These are phyloP conservation scores for Anodontia alba DNA, from an alignment of 2,888 invertebrate genomes.

Conservation along the genomic window DNA sequence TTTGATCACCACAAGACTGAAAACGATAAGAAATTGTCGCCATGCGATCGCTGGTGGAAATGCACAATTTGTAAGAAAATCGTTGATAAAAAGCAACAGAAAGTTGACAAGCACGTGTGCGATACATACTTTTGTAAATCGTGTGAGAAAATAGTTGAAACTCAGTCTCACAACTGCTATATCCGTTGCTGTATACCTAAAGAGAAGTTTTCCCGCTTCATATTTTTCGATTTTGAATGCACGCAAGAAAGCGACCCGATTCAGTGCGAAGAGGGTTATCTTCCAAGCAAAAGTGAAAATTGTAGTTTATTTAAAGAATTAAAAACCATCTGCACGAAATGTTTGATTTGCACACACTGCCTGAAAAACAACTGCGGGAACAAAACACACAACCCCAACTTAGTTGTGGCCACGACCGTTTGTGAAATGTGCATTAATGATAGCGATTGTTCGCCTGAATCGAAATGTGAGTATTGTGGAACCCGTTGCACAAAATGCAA, in stretches of 20 bases:
- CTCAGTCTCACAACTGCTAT: conserved; percentile 29
- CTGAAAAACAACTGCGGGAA: not conserved
- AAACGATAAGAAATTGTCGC: not conserved
- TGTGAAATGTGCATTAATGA: not conserved
- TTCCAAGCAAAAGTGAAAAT: not conserved
- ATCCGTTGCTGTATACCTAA: not conserved
- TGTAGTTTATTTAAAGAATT: not conserved
- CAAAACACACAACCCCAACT: not conserved
- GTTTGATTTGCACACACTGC: not conserved
- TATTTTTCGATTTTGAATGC: conserved; percentile 43
- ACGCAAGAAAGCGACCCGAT: conserved; percentile 23
- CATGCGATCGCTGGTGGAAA: conserved; percentile 35
- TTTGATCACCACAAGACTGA: conserved; percentile 29
- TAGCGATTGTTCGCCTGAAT: not conserved
- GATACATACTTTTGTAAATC: conserved; percentile 31
- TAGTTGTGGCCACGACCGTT: not conserved
- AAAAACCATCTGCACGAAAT: not conserved
- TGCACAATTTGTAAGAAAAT: conserved; percentile 34
- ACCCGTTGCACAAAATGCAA: not conserved
- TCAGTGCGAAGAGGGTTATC: conserved; percentile 30
- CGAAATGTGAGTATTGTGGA: not conserved
- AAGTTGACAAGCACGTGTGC: conserved; percentile 29
- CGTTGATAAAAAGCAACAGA: conserved; percentile 17
- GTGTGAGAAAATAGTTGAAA: conserved; percentile 22
- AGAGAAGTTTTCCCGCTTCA: not conserved